Evolutionary conservation across 2,888 invertebrate genomes (phyloP).

Genomic region (Erebia aethiops): DNA sequence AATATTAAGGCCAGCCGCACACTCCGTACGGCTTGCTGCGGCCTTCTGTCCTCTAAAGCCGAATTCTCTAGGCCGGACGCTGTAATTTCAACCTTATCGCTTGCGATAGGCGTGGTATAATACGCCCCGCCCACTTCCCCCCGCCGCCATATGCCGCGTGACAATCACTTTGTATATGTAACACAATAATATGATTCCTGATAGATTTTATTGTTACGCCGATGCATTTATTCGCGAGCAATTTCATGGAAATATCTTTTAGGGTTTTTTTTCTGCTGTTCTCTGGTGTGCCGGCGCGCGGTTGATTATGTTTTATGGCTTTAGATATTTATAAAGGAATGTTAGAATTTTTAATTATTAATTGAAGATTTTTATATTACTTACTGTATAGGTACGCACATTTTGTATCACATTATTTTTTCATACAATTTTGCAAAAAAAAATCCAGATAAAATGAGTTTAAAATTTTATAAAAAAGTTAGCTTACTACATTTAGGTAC

Average conservation of each 20-base stretch:
- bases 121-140: constrained; percentile 61
- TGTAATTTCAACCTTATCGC: constrained; percentile 79
- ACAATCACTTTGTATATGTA: constrained; percentile 84
- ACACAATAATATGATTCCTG: constrained; percentile 82
- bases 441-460: no score
- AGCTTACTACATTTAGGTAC: no score
- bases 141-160: constrained; percentile 61
- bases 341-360: not conserved
- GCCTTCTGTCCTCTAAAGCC: constrained; percentile 70
- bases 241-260: constrained; percentile 53
- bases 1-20: constrained; percentile 67
- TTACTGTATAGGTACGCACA: no score
- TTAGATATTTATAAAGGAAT: not conserved
- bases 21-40: constrained; percentile 55
- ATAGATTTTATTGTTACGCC: constrained; percentile 80
- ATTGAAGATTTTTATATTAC: not conserved
- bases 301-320: constrained; percentile 16
- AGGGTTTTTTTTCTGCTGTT: constrained; percentile 22
- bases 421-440: no score
- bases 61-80: constrained; percentile 71
- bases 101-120: constrained; percentile 66
- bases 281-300: constrained; percentile 10
- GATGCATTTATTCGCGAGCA: constrained; percentile 75
- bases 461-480: no score
- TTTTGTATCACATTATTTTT: no score